These are phyloP conservation scores for Labeo rohita DNA, from an alignment of 2,113 vertebrate genomes.

Conservation along the genomic window DNA sequence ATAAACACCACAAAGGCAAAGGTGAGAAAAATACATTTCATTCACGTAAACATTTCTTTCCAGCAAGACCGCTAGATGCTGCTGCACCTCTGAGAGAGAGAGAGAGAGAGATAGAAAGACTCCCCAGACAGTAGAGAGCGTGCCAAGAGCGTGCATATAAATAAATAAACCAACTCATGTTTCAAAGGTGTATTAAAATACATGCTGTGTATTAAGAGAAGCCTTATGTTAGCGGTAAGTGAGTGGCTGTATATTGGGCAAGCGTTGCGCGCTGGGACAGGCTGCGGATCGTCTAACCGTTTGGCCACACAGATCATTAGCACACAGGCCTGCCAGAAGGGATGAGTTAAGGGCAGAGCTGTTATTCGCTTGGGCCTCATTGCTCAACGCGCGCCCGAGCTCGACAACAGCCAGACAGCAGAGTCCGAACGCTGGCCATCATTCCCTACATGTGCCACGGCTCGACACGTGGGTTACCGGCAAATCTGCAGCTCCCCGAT, in stretches of 20 bases:
- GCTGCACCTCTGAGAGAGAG: slow-evolving; percentile 31
- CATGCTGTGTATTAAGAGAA: slow-evolving; percentile 48
- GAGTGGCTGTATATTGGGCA: slow-evolving; percentile 32
- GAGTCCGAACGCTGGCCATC: not conserved
- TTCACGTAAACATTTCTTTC: not conserved
- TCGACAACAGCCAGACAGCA: slow-evolving; percentile 5
- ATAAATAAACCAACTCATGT: slow-evolving; percentile 51
- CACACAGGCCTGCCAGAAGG: slow-evolving; percentile 2
- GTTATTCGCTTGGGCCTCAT: slow-evolving; percentile 9
- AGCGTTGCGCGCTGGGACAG: not conserved
- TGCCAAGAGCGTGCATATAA: slow-evolving; percentile 26
- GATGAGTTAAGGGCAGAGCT: slow-evolving; percentile 4
- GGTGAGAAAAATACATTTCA: not conserved
- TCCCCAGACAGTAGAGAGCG: not conserved
- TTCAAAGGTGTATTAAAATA: slow-evolving; percentile 53
- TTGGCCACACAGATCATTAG: slow-evolving; percentile 38
- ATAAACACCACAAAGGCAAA: not conserved
- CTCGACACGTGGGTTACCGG: not conserved
- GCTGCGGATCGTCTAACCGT: slow-evolving; percentile 11
- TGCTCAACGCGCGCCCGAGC: slow-evolving; percentile 5
- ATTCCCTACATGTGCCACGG: not conserved
- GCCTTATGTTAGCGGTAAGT: slow-evolving; percentile 32
- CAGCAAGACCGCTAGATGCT: slow-evolving; percentile 43
- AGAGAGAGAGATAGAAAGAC: not conserved
- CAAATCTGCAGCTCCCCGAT: not conserved